Evolutionary conservation across 1,140 invertebrate species (phyloP).

Genomic region (Cydia splendana): DNA sequence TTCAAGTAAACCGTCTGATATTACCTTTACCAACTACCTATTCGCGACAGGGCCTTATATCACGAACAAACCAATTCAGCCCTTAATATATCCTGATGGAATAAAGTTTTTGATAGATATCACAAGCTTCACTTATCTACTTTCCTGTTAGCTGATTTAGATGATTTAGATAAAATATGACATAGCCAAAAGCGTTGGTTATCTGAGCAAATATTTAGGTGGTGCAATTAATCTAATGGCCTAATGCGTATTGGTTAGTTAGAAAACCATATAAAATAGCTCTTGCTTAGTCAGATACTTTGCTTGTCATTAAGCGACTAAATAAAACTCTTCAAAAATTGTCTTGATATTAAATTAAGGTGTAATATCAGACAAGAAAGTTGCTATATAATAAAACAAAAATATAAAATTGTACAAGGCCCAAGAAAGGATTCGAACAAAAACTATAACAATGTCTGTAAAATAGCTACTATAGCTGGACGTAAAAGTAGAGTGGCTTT

Average conservation of each 20-base stretch:
- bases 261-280: background rate
- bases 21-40: background rate
- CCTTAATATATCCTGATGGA: background rate
- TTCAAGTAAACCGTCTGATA: too few species aligned
- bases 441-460: background rate
- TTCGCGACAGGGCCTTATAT: background rate
- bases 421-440: background rate
- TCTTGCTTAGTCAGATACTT: background rate
- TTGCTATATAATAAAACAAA: too few species aligned
- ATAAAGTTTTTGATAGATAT: background rate
- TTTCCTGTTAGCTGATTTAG: constrained; percentile 10
- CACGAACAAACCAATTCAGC: background rate
- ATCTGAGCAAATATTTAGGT: constrained; percentile 12
- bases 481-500: constrained; percentile 36
- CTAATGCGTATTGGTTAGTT: background rate
- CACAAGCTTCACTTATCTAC: background rate
- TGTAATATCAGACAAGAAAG: too few species aligned
- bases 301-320: too few species aligned
- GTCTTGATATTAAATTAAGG: too few species aligned
- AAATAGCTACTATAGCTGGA: constrained; percentile 26
- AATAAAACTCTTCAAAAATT: too few species aligned
- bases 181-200: constrained; percentile 8
- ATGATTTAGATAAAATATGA: constrained; percentile 6
- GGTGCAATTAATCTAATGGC: constrained; percentile 6
- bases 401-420: too few species aligned